These are phyloP conservation scores for Cirrhinus mrigala DNA, from an alignment of 2,797 vertebrate genomes.

Conservation along the genomic window DNA sequence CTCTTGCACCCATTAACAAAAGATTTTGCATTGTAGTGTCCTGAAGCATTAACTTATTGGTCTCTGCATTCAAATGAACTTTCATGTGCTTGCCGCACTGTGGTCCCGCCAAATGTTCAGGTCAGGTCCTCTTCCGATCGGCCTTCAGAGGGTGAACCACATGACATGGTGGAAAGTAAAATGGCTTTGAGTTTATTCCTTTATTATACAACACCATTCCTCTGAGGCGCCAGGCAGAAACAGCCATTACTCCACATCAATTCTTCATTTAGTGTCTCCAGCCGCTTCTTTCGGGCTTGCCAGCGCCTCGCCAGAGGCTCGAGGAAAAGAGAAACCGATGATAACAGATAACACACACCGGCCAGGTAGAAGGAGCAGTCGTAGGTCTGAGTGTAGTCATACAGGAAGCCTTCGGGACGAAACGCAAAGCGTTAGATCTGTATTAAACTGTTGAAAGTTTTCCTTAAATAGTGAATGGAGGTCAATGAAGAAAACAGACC, in stretches of 20 bases:
- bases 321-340: slow-evolving; percentile 88
- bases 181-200: neutral
- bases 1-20: slow-evolving; percentile 25
- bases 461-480: neutral
- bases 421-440: slow-evolving; percentile 20
- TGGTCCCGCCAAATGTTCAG: slow-evolving; percentile 60
- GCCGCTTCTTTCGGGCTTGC: slow-evolving; percentile 73
- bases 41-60: slow-evolving; percentile 47
- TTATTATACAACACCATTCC: slow-evolving; percentile 74
- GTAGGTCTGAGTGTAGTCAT: slow-evolving; percentile 92
- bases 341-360: slow-evolving; percentile 89
- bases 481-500: neutral
- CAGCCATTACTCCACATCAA: slow-evolving; percentile 76
- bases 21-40: slow-evolving; percentile 50
- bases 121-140: slow-evolving; percentile 51
- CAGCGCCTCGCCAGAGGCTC: slow-evolving; percentile 86
- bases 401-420: slow-evolving; percentile 85
- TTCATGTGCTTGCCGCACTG: slow-evolving; percentile 48
- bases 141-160: slow-evolving; percentile 15
- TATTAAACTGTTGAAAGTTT: neutral
- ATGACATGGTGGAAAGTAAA: neutral
- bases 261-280: slow-evolving; percentile 65
- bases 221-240: slow-evolving; percentile 72
- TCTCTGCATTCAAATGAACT: slow-evolving; percentile 35
- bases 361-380: slow-evolving; percentile 92